Evolutionary conservation across 2,888 invertebrate genomes (phyloP).

Genomic region (Nemotelus pantherinus): DNA sequence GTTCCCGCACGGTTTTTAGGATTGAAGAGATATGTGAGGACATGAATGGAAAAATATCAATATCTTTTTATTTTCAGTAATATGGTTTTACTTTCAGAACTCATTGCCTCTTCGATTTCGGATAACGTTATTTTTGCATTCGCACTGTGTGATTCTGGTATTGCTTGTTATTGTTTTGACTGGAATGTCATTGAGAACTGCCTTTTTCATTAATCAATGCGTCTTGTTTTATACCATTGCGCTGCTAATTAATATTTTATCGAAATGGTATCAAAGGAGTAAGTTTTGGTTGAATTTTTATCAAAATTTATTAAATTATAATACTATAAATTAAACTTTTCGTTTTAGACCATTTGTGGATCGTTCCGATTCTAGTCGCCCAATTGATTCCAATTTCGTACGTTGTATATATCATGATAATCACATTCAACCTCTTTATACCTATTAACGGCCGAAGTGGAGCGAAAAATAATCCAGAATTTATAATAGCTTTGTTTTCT

Average conservation of each 20-base stretch:
- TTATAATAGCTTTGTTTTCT: conserved; percentile 67
- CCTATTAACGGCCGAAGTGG: conserved; percentile 72
- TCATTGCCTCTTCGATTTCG: conserved; percentile 59
- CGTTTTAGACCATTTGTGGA: conserved; percentile 59
- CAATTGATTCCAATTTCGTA: conserved; percentile 64
- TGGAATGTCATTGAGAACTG: conserved; percentile 60
- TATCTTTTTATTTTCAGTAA: no score
- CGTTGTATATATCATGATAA: conserved; percentile 66
- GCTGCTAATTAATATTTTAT: conserved; percentile 56
- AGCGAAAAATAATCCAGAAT: conserved; percentile 67
- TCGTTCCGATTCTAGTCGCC: conserved; percentile 62
- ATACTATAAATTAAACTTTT: no score
- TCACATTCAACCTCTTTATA: conserved; percentile 68
- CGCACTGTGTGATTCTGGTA: conserved; percentile 60
- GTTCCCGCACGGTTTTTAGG: conserved; percentile 58
- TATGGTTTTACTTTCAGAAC: conserved; percentile 54
- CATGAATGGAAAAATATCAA: no score
- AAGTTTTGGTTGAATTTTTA: background rate
- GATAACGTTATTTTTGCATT: conserved; percentile 61
- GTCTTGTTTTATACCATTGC: conserved; percentile 60
- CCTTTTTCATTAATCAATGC: conserved; percentile 60
- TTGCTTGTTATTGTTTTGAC: conserved; percentile 58
- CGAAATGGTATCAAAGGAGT: conserved; percentile 8
- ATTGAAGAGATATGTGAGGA: conserved; percentile 24
- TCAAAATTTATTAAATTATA: no score